Conservation (phyloP, 2,113 vertebrate genomes). For the Rhabdomys dilectus region DNA sequence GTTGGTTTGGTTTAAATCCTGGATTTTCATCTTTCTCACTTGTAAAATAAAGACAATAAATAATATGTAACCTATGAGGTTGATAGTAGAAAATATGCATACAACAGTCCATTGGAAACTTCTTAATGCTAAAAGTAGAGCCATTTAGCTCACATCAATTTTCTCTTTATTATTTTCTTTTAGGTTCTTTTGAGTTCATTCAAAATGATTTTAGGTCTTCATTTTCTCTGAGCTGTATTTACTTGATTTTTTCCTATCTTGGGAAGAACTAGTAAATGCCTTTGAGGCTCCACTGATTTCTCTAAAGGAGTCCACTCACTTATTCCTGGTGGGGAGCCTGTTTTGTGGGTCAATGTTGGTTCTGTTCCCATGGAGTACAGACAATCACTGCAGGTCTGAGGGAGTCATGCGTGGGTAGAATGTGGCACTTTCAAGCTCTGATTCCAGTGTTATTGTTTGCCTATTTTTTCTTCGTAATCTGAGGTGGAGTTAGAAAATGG, state of each 20-base stretch:
- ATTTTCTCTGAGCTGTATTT: conserved; percentile 4
- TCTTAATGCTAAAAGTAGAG: neutral
- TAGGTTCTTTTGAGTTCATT: conserved; percentile 1
- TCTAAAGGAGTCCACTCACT: conserved; percentile 12
- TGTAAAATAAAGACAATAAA: neutral
- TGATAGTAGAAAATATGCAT: neutral
- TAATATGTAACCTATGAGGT: neutral
- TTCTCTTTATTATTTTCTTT: neutral
- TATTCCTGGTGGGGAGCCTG: conserved; percentile 20
- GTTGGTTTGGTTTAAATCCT: neutral
- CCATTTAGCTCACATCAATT: neutral
- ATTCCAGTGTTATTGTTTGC: neutral
- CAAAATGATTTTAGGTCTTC: neutral
- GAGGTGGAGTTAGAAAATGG: neutral
- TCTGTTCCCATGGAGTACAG: conserved; percentile 41
- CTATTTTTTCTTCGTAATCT: neutral
- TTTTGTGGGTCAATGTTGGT: conserved; percentile 57
- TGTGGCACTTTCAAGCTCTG: conserved; percentile 38
- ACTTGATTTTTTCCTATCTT: conserved; percentile 22
- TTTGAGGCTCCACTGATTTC: neutral
- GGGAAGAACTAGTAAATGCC: neutral
- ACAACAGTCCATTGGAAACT: neutral
- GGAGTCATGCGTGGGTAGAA: neutral
- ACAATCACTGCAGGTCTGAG: conserved; percentile 17
- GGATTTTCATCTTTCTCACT: neutral